Conservation (phyloP, 2,888 invertebrate species). For the Rhagophthalmus giganteus region DNA sequence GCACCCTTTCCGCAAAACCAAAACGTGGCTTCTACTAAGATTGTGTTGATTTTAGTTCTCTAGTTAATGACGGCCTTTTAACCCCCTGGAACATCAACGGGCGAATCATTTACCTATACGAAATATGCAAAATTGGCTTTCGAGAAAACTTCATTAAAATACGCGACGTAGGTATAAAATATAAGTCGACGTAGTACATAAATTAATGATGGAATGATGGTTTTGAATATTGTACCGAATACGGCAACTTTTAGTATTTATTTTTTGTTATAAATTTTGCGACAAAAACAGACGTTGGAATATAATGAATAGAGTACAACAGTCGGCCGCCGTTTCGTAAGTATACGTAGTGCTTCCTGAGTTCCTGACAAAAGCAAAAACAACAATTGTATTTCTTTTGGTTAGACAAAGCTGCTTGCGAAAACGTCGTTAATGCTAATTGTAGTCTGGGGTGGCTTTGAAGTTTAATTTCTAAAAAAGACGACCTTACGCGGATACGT, state of each 20-base stretch:
- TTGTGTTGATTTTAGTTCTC: neutral
- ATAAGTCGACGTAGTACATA: neutral
- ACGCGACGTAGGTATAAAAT: too few species aligned
- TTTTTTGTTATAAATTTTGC: neutral
- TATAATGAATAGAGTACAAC: neutral
- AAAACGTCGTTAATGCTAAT: conserved; percentile 14
- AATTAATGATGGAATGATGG: too few species aligned
- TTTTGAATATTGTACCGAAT: too few species aligned
- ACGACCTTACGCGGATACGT: too few species aligned
- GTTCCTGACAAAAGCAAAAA: conserved; percentile 4
- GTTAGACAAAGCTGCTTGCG: conserved; percentile 8
- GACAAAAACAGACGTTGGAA: neutral
- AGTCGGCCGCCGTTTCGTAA: neutral
- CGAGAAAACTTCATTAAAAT: neutral
- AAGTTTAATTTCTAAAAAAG: conserved; percentile 11
- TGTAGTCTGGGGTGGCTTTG: conserved; percentile 9
- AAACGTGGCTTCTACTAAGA: neutral
- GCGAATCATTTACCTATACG: neutral
- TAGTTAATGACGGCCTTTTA: neutral
- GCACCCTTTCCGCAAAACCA: neutral
- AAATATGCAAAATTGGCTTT: neutral
- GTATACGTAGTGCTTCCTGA: neutral
- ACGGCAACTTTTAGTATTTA: too few species aligned
- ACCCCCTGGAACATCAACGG: neutral
- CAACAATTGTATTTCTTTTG: conserved; percentile 9